Evolutionary conservation across 2,888 invertebrate genomes (phyloP).

Genomic region (Iphiclides podalirius): DNA sequence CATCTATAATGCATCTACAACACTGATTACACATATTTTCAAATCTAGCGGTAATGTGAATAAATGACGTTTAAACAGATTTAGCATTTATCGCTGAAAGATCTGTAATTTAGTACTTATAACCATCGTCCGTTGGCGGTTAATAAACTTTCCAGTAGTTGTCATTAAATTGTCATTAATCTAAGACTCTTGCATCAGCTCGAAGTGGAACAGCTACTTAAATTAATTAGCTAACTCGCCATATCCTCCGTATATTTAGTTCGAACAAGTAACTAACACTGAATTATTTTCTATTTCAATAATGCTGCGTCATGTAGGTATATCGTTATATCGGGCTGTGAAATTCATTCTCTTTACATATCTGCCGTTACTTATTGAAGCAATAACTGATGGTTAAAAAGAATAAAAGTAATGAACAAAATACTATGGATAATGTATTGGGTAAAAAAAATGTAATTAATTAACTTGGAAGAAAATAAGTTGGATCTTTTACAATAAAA

Average conservation of each 20-base stretch:
- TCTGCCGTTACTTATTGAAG: constrained; percentile 21
- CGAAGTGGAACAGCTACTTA: background rate
- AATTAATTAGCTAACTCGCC: background rate
- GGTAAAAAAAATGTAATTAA: background rate
- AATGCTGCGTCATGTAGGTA: background rate
- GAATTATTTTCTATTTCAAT: background rate
- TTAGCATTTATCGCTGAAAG: background rate
- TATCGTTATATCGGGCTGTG: background rate
- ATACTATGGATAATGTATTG: background rate
- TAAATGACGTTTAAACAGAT: constrained; percentile 1
- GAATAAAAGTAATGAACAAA: background rate
- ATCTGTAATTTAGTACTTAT: background rate
- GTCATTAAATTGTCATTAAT: background rate
- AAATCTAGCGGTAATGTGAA: constrained; percentile 37
- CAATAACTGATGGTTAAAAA: background rate
- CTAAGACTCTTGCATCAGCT: background rate
- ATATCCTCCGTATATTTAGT: background rate
- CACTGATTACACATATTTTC: constrained; percentile 56
- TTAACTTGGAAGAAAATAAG: background rate
- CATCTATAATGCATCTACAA: constrained; percentile 60
- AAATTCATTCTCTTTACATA: constrained; percentile 13
- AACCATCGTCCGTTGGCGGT: no score
- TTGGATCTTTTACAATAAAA: background rate
- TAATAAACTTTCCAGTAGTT: background rate
- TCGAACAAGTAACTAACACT: background rate